A percentile compares a stretch with the other conserved stretches of the same genome.
These are phyloP conservation scores for Pectinophora gossypiella DNA, from an alignment of 1,140 invertebrate genomes.

Conservation along the genomic window DNA sequence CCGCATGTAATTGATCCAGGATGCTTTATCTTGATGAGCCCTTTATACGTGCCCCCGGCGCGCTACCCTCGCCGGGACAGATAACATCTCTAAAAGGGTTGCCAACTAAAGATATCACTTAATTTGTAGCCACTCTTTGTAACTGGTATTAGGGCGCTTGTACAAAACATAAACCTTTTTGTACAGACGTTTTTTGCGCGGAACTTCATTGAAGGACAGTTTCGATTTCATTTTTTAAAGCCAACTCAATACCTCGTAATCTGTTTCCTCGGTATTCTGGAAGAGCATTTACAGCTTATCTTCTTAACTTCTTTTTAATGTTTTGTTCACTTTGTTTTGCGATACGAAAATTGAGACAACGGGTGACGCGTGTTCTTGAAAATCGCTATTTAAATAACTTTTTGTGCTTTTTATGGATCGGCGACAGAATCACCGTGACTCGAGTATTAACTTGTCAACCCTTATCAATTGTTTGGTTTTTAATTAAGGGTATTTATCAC, in stretches of 20 bases:
- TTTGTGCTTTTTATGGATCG: conserved; percentile 45
- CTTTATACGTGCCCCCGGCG: conserved; percentile 66
- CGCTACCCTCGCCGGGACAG: conserved; percentile 64
- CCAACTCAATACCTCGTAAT: conserved; percentile 43
- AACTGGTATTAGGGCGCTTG: conserved; percentile 54
- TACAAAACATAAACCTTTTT: conserved; percentile 49
- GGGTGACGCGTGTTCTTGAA: conserved; percentile 54
- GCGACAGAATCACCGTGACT: conserved; percentile 44
- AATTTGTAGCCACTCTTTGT: conserved; percentile 73
- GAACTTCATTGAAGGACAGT: conserved; percentile 31
- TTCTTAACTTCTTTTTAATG: conserved; percentile 49
- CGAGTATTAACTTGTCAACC: conserved; percentile 50
- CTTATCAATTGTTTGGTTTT: conserved; percentile 12
- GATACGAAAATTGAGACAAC: conserved; percentile 55
- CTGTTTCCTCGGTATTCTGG: conserved; percentile 46
- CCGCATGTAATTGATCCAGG: conserved; percentile 70
- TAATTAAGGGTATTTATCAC: conserved; percentile 12
- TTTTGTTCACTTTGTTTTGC: conserved; percentile 53
- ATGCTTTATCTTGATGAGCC: conserved; percentile 72
- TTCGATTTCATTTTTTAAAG: conserved; percentile 52
- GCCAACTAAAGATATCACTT: conserved; percentile 72
- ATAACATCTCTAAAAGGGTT: conserved; percentile 73
- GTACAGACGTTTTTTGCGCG: conserved; percentile 34
- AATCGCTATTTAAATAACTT: conserved; percentile 46
- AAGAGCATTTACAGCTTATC: conserved; percentile 54